Evolutionary conservation across 2,113 vertebrate species (phyloP).

Genomic region (Siniperca chuatsi): DNA sequence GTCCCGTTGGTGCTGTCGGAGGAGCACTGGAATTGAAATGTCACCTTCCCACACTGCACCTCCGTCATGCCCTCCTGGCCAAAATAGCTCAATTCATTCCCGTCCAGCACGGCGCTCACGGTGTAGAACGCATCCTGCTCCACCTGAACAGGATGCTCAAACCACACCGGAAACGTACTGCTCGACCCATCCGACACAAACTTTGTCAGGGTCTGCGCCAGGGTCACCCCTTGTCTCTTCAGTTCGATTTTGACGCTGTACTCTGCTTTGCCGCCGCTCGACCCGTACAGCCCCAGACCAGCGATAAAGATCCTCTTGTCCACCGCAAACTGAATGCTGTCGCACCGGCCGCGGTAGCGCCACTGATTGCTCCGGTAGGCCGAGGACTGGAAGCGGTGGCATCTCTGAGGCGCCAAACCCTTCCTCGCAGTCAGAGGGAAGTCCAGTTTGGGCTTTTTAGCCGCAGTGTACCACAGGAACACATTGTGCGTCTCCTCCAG

Average conservation of each 20-base stretch:
- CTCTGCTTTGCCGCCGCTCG: constrained; percentile 93
- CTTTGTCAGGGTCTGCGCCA: constrained; percentile 92
- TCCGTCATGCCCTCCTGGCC: constrained; percentile 99
- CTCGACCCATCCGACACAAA: constrained; percentile 96
- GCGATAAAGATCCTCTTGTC: constrained; percentile 95
- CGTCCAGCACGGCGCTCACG: constrained; percentile 93
- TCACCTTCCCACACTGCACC: constrained; percentile 95
- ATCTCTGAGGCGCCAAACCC: constrained; percentile 90
- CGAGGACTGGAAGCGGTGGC: constrained; percentile 95
- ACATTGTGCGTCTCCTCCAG: constrained; percentile 95
- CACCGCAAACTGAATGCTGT: constrained; percentile 98
- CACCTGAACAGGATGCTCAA: constrained; percentile 96
- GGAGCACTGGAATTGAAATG: constrained; percentile 98
- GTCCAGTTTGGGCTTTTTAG: constrained; percentile 91
- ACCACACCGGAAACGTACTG: constrained; percentile 93
- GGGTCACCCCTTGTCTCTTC: constrained; percentile 90
- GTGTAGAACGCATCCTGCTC: constrained; percentile 98
- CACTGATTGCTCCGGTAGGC: constrained; percentile 98
- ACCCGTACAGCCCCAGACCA: constrained; percentile 94
- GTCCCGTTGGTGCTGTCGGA: constrained; percentile 99
- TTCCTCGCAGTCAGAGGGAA: constrained; percentile 89
- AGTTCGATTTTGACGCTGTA: constrained; percentile 95
- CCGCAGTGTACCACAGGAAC: constrained; percentile 97
- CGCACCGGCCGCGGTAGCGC: constrained; percentile 96
- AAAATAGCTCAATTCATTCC: constrained; percentile 97